Evolutionary conservation across 2,113 vertebrate species (phyloP), one percentile per base, ranked within the genome.

Genomic region (Naja naja): DNA sequence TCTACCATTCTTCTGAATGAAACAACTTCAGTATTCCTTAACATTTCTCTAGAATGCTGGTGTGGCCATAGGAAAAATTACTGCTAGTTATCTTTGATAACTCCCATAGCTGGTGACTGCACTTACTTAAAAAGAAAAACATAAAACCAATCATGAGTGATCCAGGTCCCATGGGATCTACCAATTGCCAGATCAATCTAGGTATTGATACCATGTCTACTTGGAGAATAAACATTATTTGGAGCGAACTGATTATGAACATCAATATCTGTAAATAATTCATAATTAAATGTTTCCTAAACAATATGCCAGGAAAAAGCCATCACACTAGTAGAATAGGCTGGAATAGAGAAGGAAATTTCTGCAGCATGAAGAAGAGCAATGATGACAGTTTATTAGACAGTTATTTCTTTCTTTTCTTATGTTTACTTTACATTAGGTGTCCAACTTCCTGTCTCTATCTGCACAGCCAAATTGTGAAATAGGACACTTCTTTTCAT

Each of bases 401-500:
- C 47, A 56, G 47, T 53, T 34, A 90, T 89, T 91, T 69, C 27
- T 90, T 53, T 45, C 43, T 16, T 64, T 88, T 9, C 23, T 16
- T 81, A 25, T 60, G 14, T 86, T 93, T 60, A 93, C 93, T 93
- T 90, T 90, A 92, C 88, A 64, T 56, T 14, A 91, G 64, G 22
- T 18, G 0, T 94, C 93, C 91, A 91, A 87, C 47, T 25, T 45
- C 91, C 88, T 0, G 0, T 93, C 91, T 93, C 69, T 81, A 90
- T 89, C 92, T 94, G 91, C 87, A 54, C 11, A 90, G 93, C 52
- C 74, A 69, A 90, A n/a, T 43, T 64, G 43, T 94, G 88, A 92
- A 95, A 3, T 45, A 89, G 89, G 3, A 74, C 64, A 23, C 93
- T 96, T 94, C 91, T 95, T 96, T 95, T 96, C 88, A 94, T 93